Conservation (phyloP, 1,140 invertebrate genomes). For the Achroia grisella region DNA sequence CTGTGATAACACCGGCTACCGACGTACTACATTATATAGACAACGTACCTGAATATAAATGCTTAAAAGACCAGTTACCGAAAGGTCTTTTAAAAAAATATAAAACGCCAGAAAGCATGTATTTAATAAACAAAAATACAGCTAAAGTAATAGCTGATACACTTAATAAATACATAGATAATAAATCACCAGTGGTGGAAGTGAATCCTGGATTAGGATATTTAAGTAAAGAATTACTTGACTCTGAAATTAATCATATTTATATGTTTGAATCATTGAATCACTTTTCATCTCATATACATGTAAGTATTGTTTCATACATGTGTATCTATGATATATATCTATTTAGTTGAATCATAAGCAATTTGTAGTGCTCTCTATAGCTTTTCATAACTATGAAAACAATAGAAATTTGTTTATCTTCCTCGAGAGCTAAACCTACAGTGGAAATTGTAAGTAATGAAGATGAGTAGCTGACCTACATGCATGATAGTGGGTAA, state of each 20-base stretch:
- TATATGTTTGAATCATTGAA: slow-evolving; percentile 64
- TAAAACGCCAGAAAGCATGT: slow-evolving; percentile 60
- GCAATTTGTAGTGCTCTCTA: too few species aligned
- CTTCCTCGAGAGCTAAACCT: too few species aligned
- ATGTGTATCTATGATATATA: slow-evolving; percentile 5
- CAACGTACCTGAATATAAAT: slow-evolving; percentile 32
- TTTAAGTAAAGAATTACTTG: slow-evolving; percentile 63
- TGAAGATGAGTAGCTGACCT: too few species aligned
- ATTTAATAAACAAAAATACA: slow-evolving; percentile 56
- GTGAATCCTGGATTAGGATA: slow-evolving; percentile 73
- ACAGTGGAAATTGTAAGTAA: too few species aligned
- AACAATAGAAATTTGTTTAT: too few species aligned
- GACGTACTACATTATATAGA: slow-evolving; percentile 55
- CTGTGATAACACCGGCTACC: slow-evolving; percentile 26
- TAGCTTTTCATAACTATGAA: too few species aligned
- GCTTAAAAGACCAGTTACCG: slow-evolving; percentile 40
- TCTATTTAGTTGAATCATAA: too few species aligned
- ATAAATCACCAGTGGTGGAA: slow-evolving; percentile 61
- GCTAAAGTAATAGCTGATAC: slow-evolving; percentile 54
- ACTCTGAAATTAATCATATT: slow-evolving; percentile 38
- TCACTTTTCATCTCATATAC: slow-evolving; percentile 44
- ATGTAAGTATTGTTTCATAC: slow-evolving; percentile 35
- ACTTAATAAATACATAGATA: slow-evolving; percentile 33
- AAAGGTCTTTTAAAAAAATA: slow-evolving; percentile 51
- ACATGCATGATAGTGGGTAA: too few species aligned